A percentile compares a stretch with the other conserved stretches of the same genome.
phyloP scores from a whole-genome alignment of 1,140 invertebrate species.

The Aphidius ervi region DNA sequence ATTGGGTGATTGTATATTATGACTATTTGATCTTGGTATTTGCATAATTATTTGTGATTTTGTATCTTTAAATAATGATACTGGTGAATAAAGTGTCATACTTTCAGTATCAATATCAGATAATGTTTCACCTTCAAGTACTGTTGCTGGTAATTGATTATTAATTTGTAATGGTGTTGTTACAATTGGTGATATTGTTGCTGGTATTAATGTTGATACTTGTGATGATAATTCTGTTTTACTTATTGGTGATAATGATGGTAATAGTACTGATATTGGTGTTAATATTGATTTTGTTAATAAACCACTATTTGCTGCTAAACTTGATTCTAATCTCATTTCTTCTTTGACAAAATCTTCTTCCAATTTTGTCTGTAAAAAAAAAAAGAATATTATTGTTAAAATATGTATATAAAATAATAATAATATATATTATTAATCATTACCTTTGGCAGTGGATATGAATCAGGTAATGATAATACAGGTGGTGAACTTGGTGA shows the following conservation, averaged over 20 bases:
- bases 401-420: background rate
- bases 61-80: constrained; percentile 32
- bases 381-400: constrained; percentile 17
- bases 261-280: constrained; percentile 44
- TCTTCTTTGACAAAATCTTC: constrained; percentile 49
- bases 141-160: constrained; percentile 21
- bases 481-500: constrained; percentile 48
- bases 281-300: constrained; percentile 22
- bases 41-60: constrained; percentile 40
- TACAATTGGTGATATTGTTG: constrained; percentile 23
- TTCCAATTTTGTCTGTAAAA: constrained; percentile 48
- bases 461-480: constrained; percentile 48
- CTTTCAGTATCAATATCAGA: constrained; percentile 34
- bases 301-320: background rate
- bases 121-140: constrained; percentile 36
- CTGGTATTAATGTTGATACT: constrained; percentile 30
- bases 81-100: constrained; percentile 37
- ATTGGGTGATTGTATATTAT: constrained; percentile 28
- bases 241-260: constrained; percentile 42
- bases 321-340: constrained; percentile 28
- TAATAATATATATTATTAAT: constrained; percentile 2
- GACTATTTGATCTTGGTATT: constrained; percentile 32
- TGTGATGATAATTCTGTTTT: constrained; percentile 22
- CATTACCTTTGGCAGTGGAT: constrained; percentile 51
- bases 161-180: constrained; percentile 27